Base-by-base conservation (phyloP, 2,888 invertebrate species). In the Tubulanus polymorphus region DNA sequence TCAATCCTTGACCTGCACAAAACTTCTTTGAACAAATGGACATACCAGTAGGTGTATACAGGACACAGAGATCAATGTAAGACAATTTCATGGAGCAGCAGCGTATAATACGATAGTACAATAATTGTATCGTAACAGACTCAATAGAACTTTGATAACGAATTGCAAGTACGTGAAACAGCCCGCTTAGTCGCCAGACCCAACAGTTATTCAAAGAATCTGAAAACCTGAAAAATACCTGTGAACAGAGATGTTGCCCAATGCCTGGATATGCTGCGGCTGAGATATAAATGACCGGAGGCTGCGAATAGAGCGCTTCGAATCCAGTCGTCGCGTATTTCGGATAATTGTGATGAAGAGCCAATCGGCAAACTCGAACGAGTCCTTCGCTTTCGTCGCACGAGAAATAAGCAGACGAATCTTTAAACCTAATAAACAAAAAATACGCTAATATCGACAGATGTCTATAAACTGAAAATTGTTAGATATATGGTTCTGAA, bases 351-450 rank as follows among this genome's bases (percentile, higher is more conserved):
- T 87, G 85, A 77, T 90, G 89, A 23, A 92, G 78, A 63, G 90
- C 85, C 82, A 91, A 85, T 58, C 88, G 81, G 3, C 89, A 87
- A n/a, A 91, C 86, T 48, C 90, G 83, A 15, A 93, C 87, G 27
- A 93, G 81, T 2, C 93, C 93, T 70, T 94, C 93, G 32, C 89
- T 81, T 62, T 88, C 88, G 67, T 93, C 93, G 62, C 91, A 89
- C 73, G 93, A 92, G 74, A 91, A 93, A 73, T 88, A 91, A 1
- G 91, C 88, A 32, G 88, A 86, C 58, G 89, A 88, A 70, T 92
- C 90, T 59, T 87, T 83, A 76, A 92, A 87, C 68, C 92, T 90
- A 78, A n/a, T n/a, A n/a, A n/a, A n/a, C n/a, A n/a, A n/a, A n/a
- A n/a, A n/a, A n/a, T n/a, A n/a, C n/a, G n/a, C n/a, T n/a, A n/a